Evolutionary conservation across 2,797 vertebrate genomes (phyloP).

Genomic region (Lepidocolaptes lacrymiger): DNA sequence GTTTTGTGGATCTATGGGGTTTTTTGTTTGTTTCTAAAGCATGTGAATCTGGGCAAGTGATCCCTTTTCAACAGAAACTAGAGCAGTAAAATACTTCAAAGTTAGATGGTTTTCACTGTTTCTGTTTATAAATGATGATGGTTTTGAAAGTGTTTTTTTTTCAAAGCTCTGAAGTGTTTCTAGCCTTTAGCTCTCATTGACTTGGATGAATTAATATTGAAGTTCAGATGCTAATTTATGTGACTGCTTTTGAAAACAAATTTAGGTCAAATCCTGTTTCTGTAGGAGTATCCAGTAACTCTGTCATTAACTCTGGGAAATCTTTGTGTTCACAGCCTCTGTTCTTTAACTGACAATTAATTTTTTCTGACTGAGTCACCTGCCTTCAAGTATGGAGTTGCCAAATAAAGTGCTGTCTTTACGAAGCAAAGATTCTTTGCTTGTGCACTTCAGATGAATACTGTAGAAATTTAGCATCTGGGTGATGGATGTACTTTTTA

Average conservation of each 20-base stretch:
- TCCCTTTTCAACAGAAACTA: not conserved
- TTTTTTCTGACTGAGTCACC: slow-evolving; percentile 39
- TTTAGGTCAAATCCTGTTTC: slow-evolving; percentile 51
- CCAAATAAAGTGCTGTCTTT: not conserved
- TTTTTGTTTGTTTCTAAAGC: not conserved
- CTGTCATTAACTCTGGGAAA: slow-evolving; percentile 10
- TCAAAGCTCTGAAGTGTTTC: slow-evolving; percentile 13
- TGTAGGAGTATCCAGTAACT: slow-evolving; percentile 16
- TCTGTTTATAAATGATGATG: not conserved
- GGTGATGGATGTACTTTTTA: not conserved
- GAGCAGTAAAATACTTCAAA: not conserved
- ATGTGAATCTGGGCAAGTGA: not conserved
- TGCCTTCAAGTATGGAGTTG: not conserved
- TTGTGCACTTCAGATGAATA: not conserved
- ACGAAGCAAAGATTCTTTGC: not conserved
- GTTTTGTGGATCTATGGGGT: not conserved
- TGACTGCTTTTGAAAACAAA: slow-evolving; percentile 42
- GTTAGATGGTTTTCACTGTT: not conserved
- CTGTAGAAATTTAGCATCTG: slow-evolving; percentile 8
- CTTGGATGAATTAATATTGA: slow-evolving; percentile 42
- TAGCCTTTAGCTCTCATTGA: slow-evolving; percentile 7
- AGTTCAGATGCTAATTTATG: slow-evolving; percentile 48
- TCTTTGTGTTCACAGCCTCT: slow-evolving; percentile 38
- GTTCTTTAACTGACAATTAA: slow-evolving; percentile 47
- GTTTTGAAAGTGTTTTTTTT: not conserved